phyloP scores from a whole-genome alignment of 2,888 invertebrate species.

The Allacma fusca region DNA sequence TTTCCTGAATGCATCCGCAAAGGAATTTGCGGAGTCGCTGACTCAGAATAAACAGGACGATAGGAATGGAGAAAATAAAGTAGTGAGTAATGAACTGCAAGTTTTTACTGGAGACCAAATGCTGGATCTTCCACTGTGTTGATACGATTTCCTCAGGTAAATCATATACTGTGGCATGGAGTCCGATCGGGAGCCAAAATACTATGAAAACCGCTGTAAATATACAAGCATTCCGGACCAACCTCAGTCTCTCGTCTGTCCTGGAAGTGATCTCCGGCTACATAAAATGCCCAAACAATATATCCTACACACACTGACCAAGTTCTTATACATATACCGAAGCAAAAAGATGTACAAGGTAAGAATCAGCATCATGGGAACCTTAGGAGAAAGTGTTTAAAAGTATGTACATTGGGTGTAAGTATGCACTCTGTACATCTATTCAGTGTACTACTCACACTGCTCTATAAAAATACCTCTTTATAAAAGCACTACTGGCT shows the following conservation, averaged over 20 bases:
- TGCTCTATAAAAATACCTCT: too few species aligned
- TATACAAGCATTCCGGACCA: conserved; percentile 53
- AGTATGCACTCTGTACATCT: too few species aligned
- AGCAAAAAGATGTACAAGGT: too few species aligned
- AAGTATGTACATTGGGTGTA: too few species aligned
- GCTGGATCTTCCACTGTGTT: conserved; percentile 26
- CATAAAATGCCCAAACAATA: not conserved
- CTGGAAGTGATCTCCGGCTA: conserved; percentile 13
- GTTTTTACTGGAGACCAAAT: not conserved
- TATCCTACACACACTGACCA: not conserved
- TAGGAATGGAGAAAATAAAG: conserved; percentile 27
- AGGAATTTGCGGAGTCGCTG: conserved; percentile 21
- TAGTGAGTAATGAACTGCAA: conserved; percentile 18
- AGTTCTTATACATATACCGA: too few species aligned
- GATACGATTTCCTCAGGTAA: conserved; percentile 52
- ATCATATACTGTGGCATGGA: conserved; percentile 52
- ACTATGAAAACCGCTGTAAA: conserved; percentile 52
- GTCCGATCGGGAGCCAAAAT: conserved; percentile 55
- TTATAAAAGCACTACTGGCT: too few species aligned
- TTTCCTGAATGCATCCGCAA: not conserved
- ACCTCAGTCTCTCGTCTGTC: conserved; percentile 39
- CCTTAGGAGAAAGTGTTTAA: too few species aligned
- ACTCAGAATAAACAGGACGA: conserved; percentile 25
- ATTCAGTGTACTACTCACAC: too few species aligned
- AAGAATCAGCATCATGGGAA: too few species aligned